Conservation (phyloP, 2,797 vertebrate genomes). For the Melanotaenia parkinsoni region DNA sequence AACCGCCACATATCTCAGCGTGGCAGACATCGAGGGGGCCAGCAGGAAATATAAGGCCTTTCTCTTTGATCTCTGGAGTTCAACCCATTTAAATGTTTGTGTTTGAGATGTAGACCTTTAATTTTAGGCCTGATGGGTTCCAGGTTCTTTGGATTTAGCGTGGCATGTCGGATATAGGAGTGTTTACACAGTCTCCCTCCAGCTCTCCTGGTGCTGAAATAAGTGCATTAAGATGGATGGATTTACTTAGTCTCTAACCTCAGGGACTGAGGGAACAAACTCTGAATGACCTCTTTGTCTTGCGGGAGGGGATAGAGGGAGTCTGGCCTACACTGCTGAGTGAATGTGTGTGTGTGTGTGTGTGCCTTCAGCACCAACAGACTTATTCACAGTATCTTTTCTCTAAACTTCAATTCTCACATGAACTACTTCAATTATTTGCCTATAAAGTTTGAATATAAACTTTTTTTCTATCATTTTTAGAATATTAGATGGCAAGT, state of each 20-base stretch:
- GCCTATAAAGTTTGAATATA: background rate
- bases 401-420: background rate
- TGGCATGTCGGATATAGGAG: conserved; percentile 81
- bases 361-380: conserved; percentile 40
- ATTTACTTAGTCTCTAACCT: conserved; percentile 84
- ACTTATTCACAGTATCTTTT: conserved; percentile 51
- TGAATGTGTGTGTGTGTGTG: conserved; percentile 7
- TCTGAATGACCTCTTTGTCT: conserved; percentile 81
- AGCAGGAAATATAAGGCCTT: conserved; percentile 65
- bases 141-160: conserved; percentile 81
- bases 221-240: conserved; percentile 85
- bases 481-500: background rate
- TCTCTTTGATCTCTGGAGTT: conserved; percentile 82
- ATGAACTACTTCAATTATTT: conserved; percentile 16
- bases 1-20: conserved; percentile 58
- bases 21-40: conserved; percentile 43
- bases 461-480: background rate
- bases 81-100: conserved; percentile 82
- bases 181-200: conserved; percentile 83
- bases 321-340: conserved; percentile 38
- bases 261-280: conserved; percentile 74
- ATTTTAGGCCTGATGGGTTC: conserved; percentile 81
- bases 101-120: conserved; percentile 82
- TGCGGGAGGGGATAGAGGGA: conserved; percentile 53
- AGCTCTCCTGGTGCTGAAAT: conserved; percentile 79